Base-by-base conservation (phyloP, 2,888 invertebrate genomes). In the Thereva unica region DNA sequence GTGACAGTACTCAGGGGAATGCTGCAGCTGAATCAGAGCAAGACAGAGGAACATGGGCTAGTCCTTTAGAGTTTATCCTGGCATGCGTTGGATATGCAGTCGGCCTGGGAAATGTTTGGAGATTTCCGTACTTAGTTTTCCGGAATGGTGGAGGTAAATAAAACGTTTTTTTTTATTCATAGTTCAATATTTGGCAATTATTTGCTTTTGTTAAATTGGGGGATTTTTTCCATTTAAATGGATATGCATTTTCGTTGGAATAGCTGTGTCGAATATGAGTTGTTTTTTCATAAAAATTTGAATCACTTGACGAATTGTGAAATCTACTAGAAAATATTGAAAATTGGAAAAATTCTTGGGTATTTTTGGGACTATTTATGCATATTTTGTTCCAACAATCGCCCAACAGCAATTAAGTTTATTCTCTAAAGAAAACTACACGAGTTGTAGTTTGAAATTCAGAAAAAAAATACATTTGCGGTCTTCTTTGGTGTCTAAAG, bases 81-180 rank as follows among this genome's bases (percentile, higher is more conserved):
- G 71, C 74, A 6, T 74, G 74, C 66, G 56, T 74, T 52, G 71
- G 72, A 41, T 74, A 74, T 72, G 74, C 74, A 61, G 71, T 74
- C 47, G 74, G 74, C 55, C 68, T 74, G 34, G 74, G 74, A n/a
- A 74, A 74, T 67, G 71, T 74, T 68, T 74, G 74, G 74, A 69
- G 74, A 64, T 74, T 74, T 69, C 74, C 73, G 47, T 71, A 73
- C 70, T 64, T 74, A 40, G 73, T 72, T 5, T 74, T 71, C 68
- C 72, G 73, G 23, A 73, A 73, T 64, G 72, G 73, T 37, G 73
- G 73, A 67, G 73, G 72, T 72, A 70, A 67, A 71, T 71, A 67
- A 40, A 9, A 2, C 2, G 1, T 23, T 23, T 23, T 23, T 50
- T 38, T 61, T 40, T 38, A 50, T 61, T 61, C 23, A 45, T 59